phyloP scores from a whole-genome alignment of 2,113 vertebrate species.

The Serranochromis macrocephalus region DNA sequence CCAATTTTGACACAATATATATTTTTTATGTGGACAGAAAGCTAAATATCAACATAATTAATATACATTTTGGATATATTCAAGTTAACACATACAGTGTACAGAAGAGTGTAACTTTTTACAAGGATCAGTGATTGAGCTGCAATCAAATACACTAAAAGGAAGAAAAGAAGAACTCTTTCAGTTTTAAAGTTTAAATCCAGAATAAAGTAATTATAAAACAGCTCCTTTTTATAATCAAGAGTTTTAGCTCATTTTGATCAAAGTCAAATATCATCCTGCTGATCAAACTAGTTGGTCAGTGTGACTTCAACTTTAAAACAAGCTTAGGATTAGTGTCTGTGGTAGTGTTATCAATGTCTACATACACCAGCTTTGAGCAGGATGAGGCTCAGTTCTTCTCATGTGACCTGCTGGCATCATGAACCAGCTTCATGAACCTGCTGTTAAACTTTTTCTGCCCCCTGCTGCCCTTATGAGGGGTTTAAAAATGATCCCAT shows the following conservation, averaged over 20 bases:
- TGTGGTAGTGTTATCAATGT: background rate
- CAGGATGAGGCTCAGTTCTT: background rate
- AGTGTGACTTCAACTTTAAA: background rate
- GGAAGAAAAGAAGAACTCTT: background rate
- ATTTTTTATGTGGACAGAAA: fast-evolving
- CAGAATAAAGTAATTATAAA: background rate
- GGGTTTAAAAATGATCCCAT: background rate
- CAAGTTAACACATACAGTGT: background rate
- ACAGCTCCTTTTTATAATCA: fast-evolving
- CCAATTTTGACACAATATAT: fast-evolving
- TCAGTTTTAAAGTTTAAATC: background rate
- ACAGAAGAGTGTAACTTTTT: background rate
- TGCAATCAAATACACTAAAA: background rate
- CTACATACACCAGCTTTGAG: background rate
- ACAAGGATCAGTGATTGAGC: background rate
- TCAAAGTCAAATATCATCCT: background rate
- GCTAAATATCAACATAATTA: background rate
- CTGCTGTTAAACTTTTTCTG: background rate
- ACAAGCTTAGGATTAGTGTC: background rate
- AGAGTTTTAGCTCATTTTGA: background rate
- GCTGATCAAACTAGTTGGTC: background rate
- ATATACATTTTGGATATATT: fast-evolving
- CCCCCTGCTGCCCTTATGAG: conserved; percentile 6
- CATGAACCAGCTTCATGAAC: background rate
- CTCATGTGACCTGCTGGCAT: background rate